A percentile compares a stretch with the other conserved stretches of the same genome.
Conservation (phyloP, 2,113 vertebrate genomes). For the Microcebus jonahi region DNA sequence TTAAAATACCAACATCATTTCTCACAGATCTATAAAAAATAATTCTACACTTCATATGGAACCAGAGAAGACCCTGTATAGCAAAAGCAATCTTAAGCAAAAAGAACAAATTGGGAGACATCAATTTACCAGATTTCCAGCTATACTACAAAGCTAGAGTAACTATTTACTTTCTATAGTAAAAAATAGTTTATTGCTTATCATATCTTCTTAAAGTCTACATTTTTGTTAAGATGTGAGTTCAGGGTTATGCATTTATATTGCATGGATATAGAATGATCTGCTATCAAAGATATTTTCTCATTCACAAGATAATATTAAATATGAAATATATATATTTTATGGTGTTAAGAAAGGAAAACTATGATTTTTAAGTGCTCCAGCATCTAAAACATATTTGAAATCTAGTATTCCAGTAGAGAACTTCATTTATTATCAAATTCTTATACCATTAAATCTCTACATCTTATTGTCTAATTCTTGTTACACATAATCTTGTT, state of each 20-base stretch:
- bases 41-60: too few species aligned
- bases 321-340: neutral
- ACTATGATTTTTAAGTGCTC: neutral
- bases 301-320: neutral
- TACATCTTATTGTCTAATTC: neutral
- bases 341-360: neutral
- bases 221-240: neutral
- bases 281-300: neutral
- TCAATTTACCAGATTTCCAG: too few species aligned
- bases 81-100: too few species aligned
- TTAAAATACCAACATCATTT: too few species aligned
- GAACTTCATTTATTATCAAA: neutral
- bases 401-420: neutral
- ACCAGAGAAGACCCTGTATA: too few species aligned
- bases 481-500: neutral
- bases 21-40: too few species aligned
- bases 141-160: too few species aligned
- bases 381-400: neutral
- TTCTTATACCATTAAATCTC: neutral
- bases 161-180: neutral
- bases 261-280: neutral
- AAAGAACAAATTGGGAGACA: too few species aligned
- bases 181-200: neutral
- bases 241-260: neutral
- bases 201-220: neutral